Evolutionary conservation across 92 coral and sea anemone species (phyloP), one percentile per base, ranked within the genome.

Genomic region (Paramuricea clavata): DNA sequence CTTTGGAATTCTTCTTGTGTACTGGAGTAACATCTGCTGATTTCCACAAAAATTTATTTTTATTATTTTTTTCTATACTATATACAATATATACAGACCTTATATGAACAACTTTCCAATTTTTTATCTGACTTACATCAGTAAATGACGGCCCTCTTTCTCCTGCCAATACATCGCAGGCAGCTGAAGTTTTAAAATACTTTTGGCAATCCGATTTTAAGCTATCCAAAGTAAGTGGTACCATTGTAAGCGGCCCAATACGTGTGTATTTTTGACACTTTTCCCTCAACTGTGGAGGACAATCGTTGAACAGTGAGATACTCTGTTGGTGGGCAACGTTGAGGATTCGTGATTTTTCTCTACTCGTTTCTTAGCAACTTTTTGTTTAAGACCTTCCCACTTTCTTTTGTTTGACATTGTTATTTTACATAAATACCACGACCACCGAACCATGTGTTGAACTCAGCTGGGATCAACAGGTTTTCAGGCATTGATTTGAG

Each of bases 121-220:
- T 87, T 57, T 85, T 77, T 26, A 89, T 89, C 52, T 89, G 90
- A 41, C 62, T 34, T 16, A 65, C 83, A 36, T 90, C 87, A 28
- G 93, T 90, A 85, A 64, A 90, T 39, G 90, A 90, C n/a, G 93
- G 93, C 5, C 93, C 88, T 62, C 93, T 65, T 47, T 90, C 93
- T 13, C 90, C 93, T 27, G 90, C 93, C 11, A 90, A 83, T 56
- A 90, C 77, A 90, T 86, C 90, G 67, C 93, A 90, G 17, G 67
- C 93, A 39, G 68, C 74, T 44, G 50, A 88, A 71, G 71, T n/a
- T n/a, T n/a, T n/a, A n/a, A n/a, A n/a, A n/a, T 88, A 77, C 83
- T 68, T 61, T 65, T 76, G 73, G 44, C 87, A 84, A 10, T 89
- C 94, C 25, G 35, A 26, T 64, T 91, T 91, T 28, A 91, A 44